Evolutionary conservation across 2,797 vertebrate species (phyloP).

Genomic region (Gorsachius magnificus): DNA sequence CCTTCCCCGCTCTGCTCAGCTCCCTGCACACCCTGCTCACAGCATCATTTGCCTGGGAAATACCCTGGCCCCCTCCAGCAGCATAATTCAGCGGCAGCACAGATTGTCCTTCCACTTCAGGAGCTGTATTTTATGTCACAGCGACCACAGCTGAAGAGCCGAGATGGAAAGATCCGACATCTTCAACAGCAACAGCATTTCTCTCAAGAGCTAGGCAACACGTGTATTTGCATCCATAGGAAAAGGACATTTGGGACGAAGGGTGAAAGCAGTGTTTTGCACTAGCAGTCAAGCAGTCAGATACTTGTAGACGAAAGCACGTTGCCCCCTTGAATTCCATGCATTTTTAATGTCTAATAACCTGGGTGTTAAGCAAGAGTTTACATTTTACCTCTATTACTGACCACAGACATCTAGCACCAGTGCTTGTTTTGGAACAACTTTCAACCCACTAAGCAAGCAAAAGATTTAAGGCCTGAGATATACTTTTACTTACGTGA

Average conservation of each 20-base stretch:
- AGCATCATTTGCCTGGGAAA: neutral
- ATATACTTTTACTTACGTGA: neutral
- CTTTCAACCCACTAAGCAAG: neutral
- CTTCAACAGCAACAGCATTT: neutral
- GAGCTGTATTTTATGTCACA: neutral
- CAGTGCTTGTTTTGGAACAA: neutral
- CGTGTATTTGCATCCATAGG: rapidly evolving
- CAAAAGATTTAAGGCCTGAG: neutral
- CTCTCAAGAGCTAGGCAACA: neutral
- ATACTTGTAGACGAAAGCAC: neutral
- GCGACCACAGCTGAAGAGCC: neutral
- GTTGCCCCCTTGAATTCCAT: constrained; percentile 24
- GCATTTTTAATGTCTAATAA: constrained; percentile 49
- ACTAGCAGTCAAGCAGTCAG: neutral
- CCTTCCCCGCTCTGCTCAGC: neutral
- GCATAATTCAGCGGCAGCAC: neutral
- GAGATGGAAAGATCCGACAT: neutral
- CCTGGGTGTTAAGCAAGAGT: constrained; percentile 23
- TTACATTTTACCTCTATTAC: constrained; percentile 13
- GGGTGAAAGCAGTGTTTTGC: neutral
- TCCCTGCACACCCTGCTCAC: neutral
- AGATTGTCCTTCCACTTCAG: neutral
- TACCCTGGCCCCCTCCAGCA: neutral
- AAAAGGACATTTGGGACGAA: neutral
- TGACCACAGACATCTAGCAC: constrained; percentile 1